Evolutionary conservation across 2,113 vertebrate species (phyloP).

Genomic region (Platichthys stellatus): DNA sequence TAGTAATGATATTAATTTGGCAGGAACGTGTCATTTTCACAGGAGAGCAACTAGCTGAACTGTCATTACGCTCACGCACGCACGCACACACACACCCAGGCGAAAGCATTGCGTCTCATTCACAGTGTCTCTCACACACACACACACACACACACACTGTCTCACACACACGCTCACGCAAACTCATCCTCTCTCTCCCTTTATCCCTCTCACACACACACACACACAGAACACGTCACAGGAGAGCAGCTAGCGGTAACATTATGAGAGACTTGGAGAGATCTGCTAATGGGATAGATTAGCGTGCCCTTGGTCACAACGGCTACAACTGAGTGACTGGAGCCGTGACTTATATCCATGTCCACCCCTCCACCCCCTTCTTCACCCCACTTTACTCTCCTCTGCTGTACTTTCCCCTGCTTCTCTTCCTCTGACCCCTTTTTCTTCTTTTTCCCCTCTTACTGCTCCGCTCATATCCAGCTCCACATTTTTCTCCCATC

Average conservation of each 20-base stretch:
- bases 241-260: constrained; percentile 96
- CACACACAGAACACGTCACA: constrained; percentile 80
- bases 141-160: constrained; percentile 38
- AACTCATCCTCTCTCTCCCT: constrained; percentile 1
- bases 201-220: constrained; percentile 17
- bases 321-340: constrained; percentile 88
- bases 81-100: constrained; percentile 20
- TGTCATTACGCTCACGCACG: constrained; percentile 62
- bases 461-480: constrained; percentile 36
- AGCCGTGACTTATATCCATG: constrained; percentile 86
- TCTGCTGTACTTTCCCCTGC: constrained; percentile 18
- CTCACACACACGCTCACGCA: constrained; percentile 25
- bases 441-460: constrained; percentile 68
- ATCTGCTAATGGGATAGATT: constrained; percentile 98
- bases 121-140: constrained; percentile 40
- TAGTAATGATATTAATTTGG: constrained; percentile 99
- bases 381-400: constrained; percentile 23
- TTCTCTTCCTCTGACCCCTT: constrained; percentile 31
- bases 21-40: constrained; percentile 98
- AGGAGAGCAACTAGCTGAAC: constrained; percentile 97
- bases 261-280: constrained; percentile 98
- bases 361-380: constrained; percentile 40
- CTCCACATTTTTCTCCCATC: background rate
- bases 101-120: constrained; percentile 33
- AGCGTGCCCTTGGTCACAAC: constrained; percentile 98